Evolutionary conservation across 2,113 vertebrate species (phyloP).

Genomic region (Gobiocypris rarus): DNA sequence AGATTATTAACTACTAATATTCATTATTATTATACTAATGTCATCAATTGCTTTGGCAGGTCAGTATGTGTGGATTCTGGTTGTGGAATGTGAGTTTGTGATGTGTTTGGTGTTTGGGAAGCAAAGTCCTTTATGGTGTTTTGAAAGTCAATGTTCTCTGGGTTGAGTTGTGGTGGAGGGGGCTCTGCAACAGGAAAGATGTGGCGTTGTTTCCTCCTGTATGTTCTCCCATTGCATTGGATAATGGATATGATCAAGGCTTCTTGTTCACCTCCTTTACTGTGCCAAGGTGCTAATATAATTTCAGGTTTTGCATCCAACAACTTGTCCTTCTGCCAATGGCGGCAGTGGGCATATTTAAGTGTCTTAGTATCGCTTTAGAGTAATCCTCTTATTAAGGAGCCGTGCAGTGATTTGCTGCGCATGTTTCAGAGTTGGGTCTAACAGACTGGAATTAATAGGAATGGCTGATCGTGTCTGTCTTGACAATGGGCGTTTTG

Average conservation of each 20-base stretch:
- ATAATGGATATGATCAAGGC: background rate
- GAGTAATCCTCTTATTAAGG: too few relatives aligned
- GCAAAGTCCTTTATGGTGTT: background rate
- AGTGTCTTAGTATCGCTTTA: background rate
- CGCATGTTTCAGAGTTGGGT: too few relatives aligned
- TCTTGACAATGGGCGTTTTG: too few relatives aligned
- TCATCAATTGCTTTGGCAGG: too few relatives aligned
- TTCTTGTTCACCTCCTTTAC: constrained; percentile 28
- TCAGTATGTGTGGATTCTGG: too few relatives aligned
- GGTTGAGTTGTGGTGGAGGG: background rate
- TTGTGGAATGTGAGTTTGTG: too few relatives aligned
- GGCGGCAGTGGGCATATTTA: background rate
- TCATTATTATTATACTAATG: too few relatives aligned
- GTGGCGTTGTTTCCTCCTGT: too few relatives aligned
- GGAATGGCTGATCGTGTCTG: background rate
- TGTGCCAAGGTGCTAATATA: background rate
- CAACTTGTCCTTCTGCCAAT: constrained; percentile 2
- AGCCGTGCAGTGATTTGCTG: too few relatives aligned
- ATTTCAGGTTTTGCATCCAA: constrained; percentile 18
- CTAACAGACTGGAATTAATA: background rate
- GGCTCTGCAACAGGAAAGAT: too few relatives aligned
- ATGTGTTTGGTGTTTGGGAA: too few relatives aligned
- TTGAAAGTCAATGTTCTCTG: background rate
- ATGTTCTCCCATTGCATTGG: background rate
- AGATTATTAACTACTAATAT: too few relatives aligned